Evolutionary conservation across 35 echinoderm and acorn worm genomes (phyloP).

Genomic region (Holothuria glaberrima): DNA sequence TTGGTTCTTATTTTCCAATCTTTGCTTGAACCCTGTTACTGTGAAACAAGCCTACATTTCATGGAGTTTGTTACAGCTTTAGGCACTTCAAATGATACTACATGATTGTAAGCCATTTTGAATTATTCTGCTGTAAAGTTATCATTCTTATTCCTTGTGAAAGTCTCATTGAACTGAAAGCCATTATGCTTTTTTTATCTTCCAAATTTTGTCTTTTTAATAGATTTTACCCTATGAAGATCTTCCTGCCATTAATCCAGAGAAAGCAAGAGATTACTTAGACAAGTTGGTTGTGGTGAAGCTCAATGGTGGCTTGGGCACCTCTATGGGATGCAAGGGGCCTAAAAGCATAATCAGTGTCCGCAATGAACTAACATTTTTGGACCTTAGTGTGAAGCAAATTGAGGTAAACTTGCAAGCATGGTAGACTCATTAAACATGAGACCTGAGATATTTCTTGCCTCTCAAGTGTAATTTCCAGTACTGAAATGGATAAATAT

Average conservation of each 20-base stretch:
- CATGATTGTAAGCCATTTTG: too few relatives aligned
- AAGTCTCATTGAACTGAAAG: neutral
- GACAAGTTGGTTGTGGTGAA: conserved; percentile 95
- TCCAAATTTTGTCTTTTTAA: neutral
- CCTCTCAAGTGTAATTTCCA: too few relatives aligned
- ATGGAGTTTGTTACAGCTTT: too few relatives aligned
- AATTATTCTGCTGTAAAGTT: too few relatives aligned
- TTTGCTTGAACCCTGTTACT: too few relatives aligned
- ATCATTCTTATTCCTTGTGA: too few relatives aligned
- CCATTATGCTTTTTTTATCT: neutral
- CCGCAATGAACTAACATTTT: conserved; percentile 92
- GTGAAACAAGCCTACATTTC: too few relatives aligned
- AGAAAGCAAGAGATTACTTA: conserved; percentile 62
- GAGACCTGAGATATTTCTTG: too few relatives aligned
- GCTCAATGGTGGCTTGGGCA: conserved; percentile 94
- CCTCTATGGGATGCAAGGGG: conserved; percentile 95
- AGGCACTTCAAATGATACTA: too few relatives aligned
- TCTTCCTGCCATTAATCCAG: conserved; percentile 34
- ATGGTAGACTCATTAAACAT: neutral
- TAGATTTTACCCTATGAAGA: conserved; percentile 77
- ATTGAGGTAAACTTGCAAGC: conserved; percentile 78
- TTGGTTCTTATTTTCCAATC: too few relatives aligned
- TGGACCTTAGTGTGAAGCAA: conserved; percentile 91
- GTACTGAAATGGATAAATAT: too few relatives aligned
- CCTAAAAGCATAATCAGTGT: conserved; percentile 98